Conservation (phyloP, 2,797 vertebrate genomes). For the Chromobotia macracanthus region DNA sequence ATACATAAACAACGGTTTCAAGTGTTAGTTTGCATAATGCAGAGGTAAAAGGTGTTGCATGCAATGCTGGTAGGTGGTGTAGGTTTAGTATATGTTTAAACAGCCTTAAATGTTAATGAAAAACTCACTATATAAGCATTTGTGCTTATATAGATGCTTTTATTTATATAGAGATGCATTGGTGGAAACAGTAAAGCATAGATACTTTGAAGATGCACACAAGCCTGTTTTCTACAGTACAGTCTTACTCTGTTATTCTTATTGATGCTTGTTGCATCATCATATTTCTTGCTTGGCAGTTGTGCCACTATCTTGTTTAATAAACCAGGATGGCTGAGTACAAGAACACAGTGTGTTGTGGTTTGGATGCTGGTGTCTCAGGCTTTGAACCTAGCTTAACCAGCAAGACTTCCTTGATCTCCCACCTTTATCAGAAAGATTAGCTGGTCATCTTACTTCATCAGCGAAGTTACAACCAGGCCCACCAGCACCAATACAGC, state of each 20-base stretch:
- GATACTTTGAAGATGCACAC: neutral
- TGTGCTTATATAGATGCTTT: too few relatives aligned
- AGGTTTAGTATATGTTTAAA: too few relatives aligned
- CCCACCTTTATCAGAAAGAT: neutral
- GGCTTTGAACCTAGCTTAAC: neutral
- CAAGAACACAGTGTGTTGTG: neutral
- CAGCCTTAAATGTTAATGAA: too few relatives aligned
- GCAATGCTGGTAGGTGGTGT: neutral
- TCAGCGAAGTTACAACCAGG: too few relatives aligned
- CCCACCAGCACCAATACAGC: neutral
- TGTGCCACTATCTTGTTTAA: neutral
- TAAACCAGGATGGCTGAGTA: neutral
- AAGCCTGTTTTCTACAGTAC: neutral
- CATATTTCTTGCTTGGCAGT: neutral
- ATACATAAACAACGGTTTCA: neutral
- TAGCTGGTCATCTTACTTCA: neutral
- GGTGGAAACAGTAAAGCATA: neutral
- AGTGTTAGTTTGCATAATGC: neutral
- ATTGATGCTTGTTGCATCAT: slow-evolving; percentile 17
- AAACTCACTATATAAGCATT: too few relatives aligned
- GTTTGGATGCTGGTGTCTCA: neutral
- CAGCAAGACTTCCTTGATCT: neutral
- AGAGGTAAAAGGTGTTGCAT: slow-evolving; percentile 1
- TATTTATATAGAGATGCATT: neutral
- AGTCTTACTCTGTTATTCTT: too few relatives aligned